Conservation (phyloP, 1,140 invertebrate genomes). For the Subanguina moxae region DNA sequence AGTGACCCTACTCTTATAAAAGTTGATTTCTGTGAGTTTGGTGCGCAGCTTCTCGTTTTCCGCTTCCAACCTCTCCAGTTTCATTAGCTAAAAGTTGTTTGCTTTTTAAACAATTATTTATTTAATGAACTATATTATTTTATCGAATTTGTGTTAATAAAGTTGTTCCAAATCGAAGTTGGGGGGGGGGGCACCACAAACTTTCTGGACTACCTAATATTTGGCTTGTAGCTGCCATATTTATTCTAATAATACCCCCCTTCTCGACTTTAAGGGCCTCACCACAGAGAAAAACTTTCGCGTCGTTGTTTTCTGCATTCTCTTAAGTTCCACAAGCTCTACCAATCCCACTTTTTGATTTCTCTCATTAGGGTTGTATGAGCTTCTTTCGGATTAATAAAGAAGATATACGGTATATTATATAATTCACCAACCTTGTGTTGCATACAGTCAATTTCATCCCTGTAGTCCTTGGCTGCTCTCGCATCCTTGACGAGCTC, state of each 20-base stretch:
- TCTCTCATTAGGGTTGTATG: too few species aligned
- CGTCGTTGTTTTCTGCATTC: too few species aligned
- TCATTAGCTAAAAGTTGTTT: slow-evolving; percentile 7
- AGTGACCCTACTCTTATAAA: slow-evolving; percentile 29
- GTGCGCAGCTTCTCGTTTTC: slow-evolving; percentile 35
- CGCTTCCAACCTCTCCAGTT: slow-evolving; percentile 28
- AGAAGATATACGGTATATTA: background rate
- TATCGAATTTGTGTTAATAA: background rate
- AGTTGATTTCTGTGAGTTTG: slow-evolving; percentile 29
- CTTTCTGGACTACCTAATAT: too few species aligned
- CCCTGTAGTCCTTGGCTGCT: slow-evolving; percentile 31
- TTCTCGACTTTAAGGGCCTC: too few species aligned
- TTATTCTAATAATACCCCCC: too few species aligned
- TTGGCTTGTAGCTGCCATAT: too few species aligned
- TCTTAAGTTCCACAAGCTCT: too few species aligned
- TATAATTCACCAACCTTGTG: slow-evolving; percentile 18
- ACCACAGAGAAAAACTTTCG: too few species aligned
- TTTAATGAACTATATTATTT: background rate
- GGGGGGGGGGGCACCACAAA: too few species aligned
- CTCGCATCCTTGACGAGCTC: slow-evolving; percentile 38
- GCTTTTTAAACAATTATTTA: background rate
- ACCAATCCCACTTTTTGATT: too few species aligned
- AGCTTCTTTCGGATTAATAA: too few species aligned
- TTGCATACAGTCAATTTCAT: slow-evolving; percentile 40
- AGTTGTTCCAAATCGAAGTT: too few species aligned